A percentile compares a stretch with the other conserved stretches of the same genome.
These are phyloP conservation scores for Sinohyriopsis cumingii DNA, from an alignment of 2,888 invertebrate genomes.

Conservation along the genomic window DNA sequence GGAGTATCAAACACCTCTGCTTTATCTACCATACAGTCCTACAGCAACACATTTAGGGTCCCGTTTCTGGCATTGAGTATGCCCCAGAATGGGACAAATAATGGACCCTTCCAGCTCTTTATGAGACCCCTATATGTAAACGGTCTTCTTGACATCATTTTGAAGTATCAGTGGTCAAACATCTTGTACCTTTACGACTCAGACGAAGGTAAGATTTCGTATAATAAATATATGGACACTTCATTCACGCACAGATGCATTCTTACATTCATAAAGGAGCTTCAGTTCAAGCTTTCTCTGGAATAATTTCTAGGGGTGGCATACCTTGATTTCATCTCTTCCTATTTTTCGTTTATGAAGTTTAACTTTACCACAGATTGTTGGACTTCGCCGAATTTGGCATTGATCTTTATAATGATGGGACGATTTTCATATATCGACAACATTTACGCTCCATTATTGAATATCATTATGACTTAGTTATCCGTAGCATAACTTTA, in stretches of 20 bases:
- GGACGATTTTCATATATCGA: too few relatives aligned
- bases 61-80: slow-evolving; percentile 53
- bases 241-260: not conserved
- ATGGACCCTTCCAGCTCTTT: slow-evolving; percentile 47
- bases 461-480: too few relatives aligned
- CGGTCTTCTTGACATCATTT: slow-evolving; percentile 50
- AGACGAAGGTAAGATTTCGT: slow-evolving; percentile 51
- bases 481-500: too few relatives aligned
- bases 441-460: too few relatives aligned
- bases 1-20: slow-evolving; percentile 55
- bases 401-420: too few relatives aligned
- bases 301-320: too few relatives aligned
- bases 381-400: too few relatives aligned
- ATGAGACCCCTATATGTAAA: slow-evolving; percentile 52
- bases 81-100: slow-evolving; percentile 44
- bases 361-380: too few relatives aligned
- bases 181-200: slow-evolving; percentile 56
- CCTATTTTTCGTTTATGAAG: too few relatives aligned
- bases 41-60: slow-evolving; percentile 56
- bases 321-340: too few relatives aligned
- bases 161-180: slow-evolving; percentile 41
- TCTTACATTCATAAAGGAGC: too few relatives aligned
- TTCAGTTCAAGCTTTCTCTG: too few relatives aligned
- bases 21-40: slow-evolving; percentile 59
- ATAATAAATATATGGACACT: not conserved